Conservation (phyloP, 2,113 vertebrate species). For the Eretmochelys imbricata region DNA sequence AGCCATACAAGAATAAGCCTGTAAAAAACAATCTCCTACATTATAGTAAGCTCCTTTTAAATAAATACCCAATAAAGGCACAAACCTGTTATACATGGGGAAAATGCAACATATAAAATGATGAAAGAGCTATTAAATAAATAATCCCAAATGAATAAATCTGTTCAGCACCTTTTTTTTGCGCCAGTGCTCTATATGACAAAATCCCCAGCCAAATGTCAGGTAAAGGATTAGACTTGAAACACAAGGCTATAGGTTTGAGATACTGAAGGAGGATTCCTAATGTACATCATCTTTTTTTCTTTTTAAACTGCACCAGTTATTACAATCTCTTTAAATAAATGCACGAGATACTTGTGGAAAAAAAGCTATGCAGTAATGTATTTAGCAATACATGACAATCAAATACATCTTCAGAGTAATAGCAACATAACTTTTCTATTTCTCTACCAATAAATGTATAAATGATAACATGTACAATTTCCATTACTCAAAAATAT, state of each 20-base stretch:
- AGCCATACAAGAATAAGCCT: slow-evolving; percentile 53
- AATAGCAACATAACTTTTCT: slow-evolving; percentile 53
- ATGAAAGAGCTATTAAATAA: slow-evolving; percentile 57
- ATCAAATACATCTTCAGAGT: slow-evolving; percentile 47
- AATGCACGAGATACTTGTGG: neutral
- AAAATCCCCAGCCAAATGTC: slow-evolving; percentile 46
- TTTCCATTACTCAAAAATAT: slow-evolving; percentile 77
- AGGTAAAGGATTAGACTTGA: slow-evolving; percentile 14
- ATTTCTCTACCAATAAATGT: slow-evolving; percentile 50
- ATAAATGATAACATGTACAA: slow-evolving; percentile 70
- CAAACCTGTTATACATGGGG: slow-evolving; percentile 47
- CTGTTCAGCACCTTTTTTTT: slow-evolving; percentile 57
- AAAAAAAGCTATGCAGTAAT: neutral
- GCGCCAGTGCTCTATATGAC: slow-evolving; percentile 12
- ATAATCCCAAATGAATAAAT: slow-evolving; percentile 36
- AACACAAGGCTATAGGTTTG: neutral
- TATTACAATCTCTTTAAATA: slow-evolving; percentile 59
- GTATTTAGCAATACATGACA: slow-evolving; percentile 17
- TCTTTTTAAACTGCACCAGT: slow-evolving; percentile 27
- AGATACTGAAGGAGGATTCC: neutral
- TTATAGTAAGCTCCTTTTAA: slow-evolving; percentile 54
- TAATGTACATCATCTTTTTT: slow-evolving; percentile 19
- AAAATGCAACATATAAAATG: slow-evolving; percentile 53
- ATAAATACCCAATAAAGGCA: slow-evolving; percentile 74
- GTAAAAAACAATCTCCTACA: slow-evolving; percentile 38